A percentile compares a stretch with the other conserved stretches of the same genome.
These are phyloP conservation scores for Polyergus mexicanus DNA, from an alignment of 1,140 invertebrate genomes.

Conservation along the genomic window DNA sequence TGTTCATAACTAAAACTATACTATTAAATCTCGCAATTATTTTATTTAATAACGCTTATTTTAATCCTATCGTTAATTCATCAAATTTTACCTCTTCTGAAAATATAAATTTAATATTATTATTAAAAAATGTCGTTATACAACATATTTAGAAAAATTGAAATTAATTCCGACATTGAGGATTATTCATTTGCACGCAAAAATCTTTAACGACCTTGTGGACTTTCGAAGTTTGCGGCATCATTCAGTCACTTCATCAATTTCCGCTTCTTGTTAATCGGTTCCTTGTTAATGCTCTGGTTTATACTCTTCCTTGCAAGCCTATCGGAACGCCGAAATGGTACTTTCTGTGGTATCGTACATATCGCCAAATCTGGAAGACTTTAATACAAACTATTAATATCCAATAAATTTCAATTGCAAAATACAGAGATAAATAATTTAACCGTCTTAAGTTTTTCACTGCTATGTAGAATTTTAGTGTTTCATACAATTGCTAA, in stretches of 20 bases:
- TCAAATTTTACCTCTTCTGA: too few relatives aligned
- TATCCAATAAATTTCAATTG: neutral
- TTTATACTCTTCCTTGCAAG: neutral
- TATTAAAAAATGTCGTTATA: too few relatives aligned
- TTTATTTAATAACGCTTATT: too few relatives aligned
- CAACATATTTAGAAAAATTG: neutral
- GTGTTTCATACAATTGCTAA: neutral
- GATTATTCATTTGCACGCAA: neutral
- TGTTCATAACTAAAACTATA: neutral
- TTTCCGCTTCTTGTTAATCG: constrained; percentile 52
- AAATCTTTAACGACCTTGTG: neutral
- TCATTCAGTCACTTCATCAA: neutral
- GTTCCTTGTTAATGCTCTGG: neutral
- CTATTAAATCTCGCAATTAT: too few relatives aligned
- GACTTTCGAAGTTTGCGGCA: neutral
- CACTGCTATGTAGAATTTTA: neutral
- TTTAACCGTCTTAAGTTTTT: neutral
- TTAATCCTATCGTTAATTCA: too few relatives aligned
- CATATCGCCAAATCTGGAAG: neutral
- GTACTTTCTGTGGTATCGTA: neutral
- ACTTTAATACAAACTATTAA: neutral
- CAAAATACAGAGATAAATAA: neutral
- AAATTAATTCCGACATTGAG: neutral
- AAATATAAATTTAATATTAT: too few relatives aligned
- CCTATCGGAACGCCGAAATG: neutral